A percentile compares a stretch with the other conserved stretches of the same genome.
phyloP scores from a whole-genome alignment of 2,888 invertebrate species.

The Heliconius cydno region DNA sequence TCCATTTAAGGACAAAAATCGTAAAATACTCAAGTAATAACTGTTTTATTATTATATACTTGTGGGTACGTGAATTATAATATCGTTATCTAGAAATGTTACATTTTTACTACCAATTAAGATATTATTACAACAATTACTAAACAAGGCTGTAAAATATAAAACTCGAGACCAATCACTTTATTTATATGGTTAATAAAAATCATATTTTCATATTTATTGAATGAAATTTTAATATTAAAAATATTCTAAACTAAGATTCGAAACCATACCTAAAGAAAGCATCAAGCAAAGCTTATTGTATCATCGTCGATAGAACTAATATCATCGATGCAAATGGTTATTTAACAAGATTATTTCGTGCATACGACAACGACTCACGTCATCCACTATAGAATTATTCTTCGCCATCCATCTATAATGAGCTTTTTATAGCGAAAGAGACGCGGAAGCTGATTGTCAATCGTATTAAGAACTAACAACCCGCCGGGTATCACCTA shows the following conservation, averaged over 20 bases:
- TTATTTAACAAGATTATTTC: conserved; percentile 16
- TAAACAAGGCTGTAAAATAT: conserved; percentile 7
- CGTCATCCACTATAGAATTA: conserved; percentile 15
- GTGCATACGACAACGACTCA: not conserved
- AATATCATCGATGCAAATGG: not conserved
- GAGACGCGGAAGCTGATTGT: conserved; percentile 26
- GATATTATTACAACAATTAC: not conserved
- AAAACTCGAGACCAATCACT: not conserved
- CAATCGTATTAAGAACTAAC: conserved; percentile 32
- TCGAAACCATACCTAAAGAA: not conserved
- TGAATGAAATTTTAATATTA: not conserved
- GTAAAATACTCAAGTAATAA: not conserved
- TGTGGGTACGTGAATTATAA: not conserved
- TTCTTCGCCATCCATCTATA: not conserved
- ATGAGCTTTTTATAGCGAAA: conserved; percentile 15
- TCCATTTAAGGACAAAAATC: not conserved
- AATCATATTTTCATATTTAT: not conserved
- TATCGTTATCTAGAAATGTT: conserved; percentile 8
- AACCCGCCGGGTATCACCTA: conserved; percentile 33
- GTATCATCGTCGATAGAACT: not conserved
- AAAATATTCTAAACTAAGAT: no score
- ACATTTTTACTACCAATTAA: conserved; percentile 24
- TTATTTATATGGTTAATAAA: not conserved
- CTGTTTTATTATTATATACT: not conserved
- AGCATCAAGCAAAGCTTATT: not conserved